Base-by-base conservation (phyloP, 2,113 vertebrate species). In the Alexandromys fortis region DNA sequence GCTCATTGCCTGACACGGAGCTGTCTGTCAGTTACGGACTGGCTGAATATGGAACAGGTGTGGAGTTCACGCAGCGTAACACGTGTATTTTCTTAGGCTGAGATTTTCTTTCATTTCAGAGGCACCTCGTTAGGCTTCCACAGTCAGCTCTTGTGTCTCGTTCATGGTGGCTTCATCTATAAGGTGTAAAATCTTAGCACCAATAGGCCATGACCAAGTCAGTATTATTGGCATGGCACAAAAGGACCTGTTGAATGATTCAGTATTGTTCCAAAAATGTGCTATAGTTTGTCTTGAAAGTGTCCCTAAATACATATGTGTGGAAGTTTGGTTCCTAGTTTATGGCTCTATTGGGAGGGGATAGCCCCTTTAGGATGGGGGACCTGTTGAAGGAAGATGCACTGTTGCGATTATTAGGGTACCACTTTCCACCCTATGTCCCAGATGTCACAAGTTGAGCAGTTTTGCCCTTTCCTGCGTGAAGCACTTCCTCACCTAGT, bases 61-160 rank as follows among this genome's bases (percentile, higher is more conserved):
- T 45, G 52, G 33, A 26, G 73, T 83, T 90, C 30, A 82, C 3
- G 7, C 9, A 45, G 52, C 2, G 19, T 38, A 28, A 35, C 47
- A 52, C 26, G 58, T 79, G 42, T 7, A 7, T 82, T 86, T 78
- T 94, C 63, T 92, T 79, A 79, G 72, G 11, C 38, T 76, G 38
- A 58, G 19, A 70, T 75, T 26, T 22, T 10, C 38, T 92, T 87
- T 78, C 55, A 35, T 91, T 96, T 86, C 76, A 58, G 42, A 73
- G n/a, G 2, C 81, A 7, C 52, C 42, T n/a, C 30, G 24, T 81
- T 88, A 90, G 55, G 6, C 72, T 89, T 90, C 87, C 10, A 35
- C 61, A 90, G 42, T 85, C 70, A 8, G 33, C 94, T 89, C 1
- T 86, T 47, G 67, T 96, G 94, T 67, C 85, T 94, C 42, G 10